A percentile compares a stretch with the other conserved stretches of the same genome.
Conservation (phyloP, 2,888 invertebrate species). For the Iphiclides podalirius region DNA sequence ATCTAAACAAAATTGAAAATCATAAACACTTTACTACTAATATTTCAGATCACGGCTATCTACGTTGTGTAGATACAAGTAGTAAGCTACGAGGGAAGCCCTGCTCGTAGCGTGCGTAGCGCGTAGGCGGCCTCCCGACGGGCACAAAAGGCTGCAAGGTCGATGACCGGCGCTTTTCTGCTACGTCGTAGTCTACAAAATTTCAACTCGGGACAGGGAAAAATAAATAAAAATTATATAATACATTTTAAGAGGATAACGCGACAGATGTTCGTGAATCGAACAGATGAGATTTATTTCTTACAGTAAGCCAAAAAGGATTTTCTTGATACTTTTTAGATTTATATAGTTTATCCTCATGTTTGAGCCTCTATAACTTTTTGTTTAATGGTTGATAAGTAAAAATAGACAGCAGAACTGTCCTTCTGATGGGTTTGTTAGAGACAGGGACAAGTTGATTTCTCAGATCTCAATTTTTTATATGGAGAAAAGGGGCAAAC, state of each 20-base stretch:
- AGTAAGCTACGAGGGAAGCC: conserved; percentile 28
- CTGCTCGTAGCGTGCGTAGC: conserved; percentile 31
- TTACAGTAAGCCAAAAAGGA: too few species aligned
- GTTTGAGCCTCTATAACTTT: too few species aligned
- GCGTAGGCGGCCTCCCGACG: conserved; percentile 34
- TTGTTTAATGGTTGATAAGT: too few species aligned
- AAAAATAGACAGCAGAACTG: too few species aligned
- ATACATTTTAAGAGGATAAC: neutral
- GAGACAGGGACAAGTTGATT: too few species aligned
- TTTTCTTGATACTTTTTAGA: too few species aligned
- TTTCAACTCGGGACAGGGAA: neutral
- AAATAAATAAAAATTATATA: conserved; percentile 1
- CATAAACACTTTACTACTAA: too few species aligned
- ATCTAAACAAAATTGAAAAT: neutral
- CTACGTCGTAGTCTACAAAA: conserved; percentile 29
- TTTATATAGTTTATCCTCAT: too few species aligned
- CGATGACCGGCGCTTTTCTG: conserved; percentile 42
- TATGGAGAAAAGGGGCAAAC: too few species aligned
- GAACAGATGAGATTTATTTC: neutral
- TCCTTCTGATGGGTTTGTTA: too few species aligned
- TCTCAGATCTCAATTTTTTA: too few species aligned
- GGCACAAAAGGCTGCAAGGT: conserved; percentile 41
- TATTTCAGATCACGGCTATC: neutral
- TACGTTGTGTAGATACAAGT: neutral
- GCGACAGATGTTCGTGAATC: neutral